Base-by-base conservation (phyloP, 2,888 invertebrate species). In the Hemicrepidius hirtus region DNA sequence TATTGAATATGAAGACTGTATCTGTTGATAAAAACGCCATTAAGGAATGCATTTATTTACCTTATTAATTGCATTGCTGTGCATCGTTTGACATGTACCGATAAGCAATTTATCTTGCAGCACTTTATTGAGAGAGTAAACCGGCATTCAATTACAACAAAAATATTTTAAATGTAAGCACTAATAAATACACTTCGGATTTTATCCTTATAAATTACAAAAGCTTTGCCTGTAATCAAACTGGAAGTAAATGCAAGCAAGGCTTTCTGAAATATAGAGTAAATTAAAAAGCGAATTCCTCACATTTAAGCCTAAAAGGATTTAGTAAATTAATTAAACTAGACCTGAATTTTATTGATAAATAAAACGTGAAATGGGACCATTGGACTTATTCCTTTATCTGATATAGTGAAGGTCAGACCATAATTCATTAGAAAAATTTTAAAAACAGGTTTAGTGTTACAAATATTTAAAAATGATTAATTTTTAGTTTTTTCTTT, bases 41-140 rank as follows among this genome's bases (percentile, higher is more conserved):
- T 80, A 80, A 80, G 76, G 67, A 77, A 78, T 77, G 76, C 80
- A 79, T 79, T 79, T 79, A 80, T 80, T 80, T 80, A 79, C 74
- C 78, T 79, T 80, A 80, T 80, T 80, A 81, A 81, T 81, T 80
- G 78, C 80, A 74, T 78, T 44, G 74, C 65, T 76, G 68, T 57
- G 67, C 69, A 66, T 68, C 66, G 65, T 74, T 69, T 79, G 80
- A 79, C 80, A 77, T 74, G 68, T 63, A 55, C 41, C 73, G 80
- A 80, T 80, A 78, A 76, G 68, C 73, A 60, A 78, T 80, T 79
- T 78, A 80, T 80, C 76, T 63, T 65, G 32, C n/a, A 44, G 55
- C 28, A 62, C 62, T 28, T 57, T 62, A 62, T 44, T 44, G 62
- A 44, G 62, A 28, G 28, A 63, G 20, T 49, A 49, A 18, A 28